Base-by-base conservation (phyloP, 2,888 invertebrate species). In the Drosophila mimetica region DNA sequence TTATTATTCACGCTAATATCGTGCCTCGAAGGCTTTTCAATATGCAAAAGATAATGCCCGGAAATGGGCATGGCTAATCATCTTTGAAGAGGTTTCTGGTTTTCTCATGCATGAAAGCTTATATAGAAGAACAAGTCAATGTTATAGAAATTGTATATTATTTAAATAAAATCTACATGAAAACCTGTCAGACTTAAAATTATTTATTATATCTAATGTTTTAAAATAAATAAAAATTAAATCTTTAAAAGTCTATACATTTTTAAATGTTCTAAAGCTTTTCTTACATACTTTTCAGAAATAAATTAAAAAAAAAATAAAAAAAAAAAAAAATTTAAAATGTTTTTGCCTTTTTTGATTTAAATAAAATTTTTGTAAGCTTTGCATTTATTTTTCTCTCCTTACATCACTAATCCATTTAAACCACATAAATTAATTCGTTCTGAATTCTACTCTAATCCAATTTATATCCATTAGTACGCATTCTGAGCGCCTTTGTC, bases 41-140 rank as follows among this genome's bases (percentile, higher is more conserved):
- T 71, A 71, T 75, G 66, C 61, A 65, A 71, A 51, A 51, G 20
- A 41, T 44, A 50, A 18, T 41, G 44, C 59, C 58, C 70, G 86
- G 76, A 79, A 67, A 61, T 70, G 47, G 22, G 20, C 18, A 25
- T 32, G 28, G 42, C n/a, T 32, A 44, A 64, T 30, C 36, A 52
- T 65, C 39, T 28, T 20, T 5, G 13, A 1, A 16, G 18, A 25
- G 63, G 47, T 22, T 47, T 41, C 42, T 22, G 22, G 22, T 42
- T 54, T 47, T 1, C 22, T 22, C 28, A 34, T 37, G 39, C 25
- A 20, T 53, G 51, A 20, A 51, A 5, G 18, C 7, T 11, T 4
- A 2, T 34, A 30, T 13, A 22, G 9, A 44, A 34, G 7, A 2
- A 41, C 13, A 41, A 41, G n/a, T 30, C 8, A 9, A 30, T 1